Conservation (phyloP, 2,113 vertebrate species). For the Mungos mungo region DNA sequence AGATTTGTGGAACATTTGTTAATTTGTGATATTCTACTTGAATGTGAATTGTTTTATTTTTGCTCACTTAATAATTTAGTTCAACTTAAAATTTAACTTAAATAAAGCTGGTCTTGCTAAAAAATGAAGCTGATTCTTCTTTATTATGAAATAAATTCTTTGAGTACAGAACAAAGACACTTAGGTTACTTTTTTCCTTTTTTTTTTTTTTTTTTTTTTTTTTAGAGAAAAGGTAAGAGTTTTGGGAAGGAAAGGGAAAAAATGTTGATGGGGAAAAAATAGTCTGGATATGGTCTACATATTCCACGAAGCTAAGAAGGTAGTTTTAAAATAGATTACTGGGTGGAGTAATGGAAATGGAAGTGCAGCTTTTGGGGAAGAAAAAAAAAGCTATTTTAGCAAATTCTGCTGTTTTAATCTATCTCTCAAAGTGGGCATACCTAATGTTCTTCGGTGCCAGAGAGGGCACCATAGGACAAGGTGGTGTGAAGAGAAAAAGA, state of each 20-base stretch:
- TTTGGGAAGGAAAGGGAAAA: conserved; percentile 23
- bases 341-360: conserved; percentile 5
- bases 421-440: neutral
- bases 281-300: neutral
- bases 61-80: neutral
- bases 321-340: conserved; percentile 16
- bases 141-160: conserved; percentile 41
- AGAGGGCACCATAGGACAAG: neutral
- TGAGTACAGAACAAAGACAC: neutral
- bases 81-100: neutral
- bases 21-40: neutral
- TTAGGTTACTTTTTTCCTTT: neutral
- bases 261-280: neutral
- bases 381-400: neutral
- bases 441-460: neutral
- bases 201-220: neutral
- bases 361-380: neutral
- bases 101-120: neutral
- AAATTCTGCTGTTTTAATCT: neutral
- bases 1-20: neutral
- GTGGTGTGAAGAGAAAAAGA: neutral
- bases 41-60: neutral
- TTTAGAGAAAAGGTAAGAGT: neutral
- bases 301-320: neutral
- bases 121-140: neutral